Base-by-base conservation (phyloP, 1,140 invertebrate species). In the Spodoptera frugiperda region DNA sequence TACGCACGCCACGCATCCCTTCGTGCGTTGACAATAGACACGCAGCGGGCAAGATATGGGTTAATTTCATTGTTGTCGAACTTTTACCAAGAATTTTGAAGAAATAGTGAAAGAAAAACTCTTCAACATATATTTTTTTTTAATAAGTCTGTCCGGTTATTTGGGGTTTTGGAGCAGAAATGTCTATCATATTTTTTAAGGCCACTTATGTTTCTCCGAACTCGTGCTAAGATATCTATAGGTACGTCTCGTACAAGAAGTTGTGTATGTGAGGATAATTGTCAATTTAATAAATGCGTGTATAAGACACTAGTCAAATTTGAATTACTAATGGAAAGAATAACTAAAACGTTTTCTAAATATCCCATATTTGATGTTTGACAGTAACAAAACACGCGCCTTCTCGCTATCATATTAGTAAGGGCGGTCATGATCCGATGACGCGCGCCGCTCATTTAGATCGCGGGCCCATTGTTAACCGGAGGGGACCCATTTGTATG, bases 401-500 rank as follows among this genome's bases (percentile, higher is more conserved):
- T 39, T 33, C 55, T n/a, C 25, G 44, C 51, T 19, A 70, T 77
- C 21, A 46, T 67, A 74, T 67, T 74, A 74, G 70, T 78, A 68
- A 73, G 70, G 77, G 71, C 61, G 59, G 67, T 67, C 77, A 78
- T 67, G 77, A 67, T 49, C 77, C 44, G 17, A 21, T 14, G 55
- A 17, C 44, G 46, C 55, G 44, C 55, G 81, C 53, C 61, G 59
- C 53, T 81, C 82, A 82, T 85, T 82, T 83, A 74, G 80, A 79
- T 85, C 72, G 73, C 76, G 30, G 65, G 21, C 21, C 55, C 68
- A 84, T 79, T 80, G 76, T 81, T 72, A 63, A 57, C 44, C 30
- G 59, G 71, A 79, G 77, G 76, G 79, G 54, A 67, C 39, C 73
- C 65, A 81, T 85, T 84, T 76, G 80, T 81, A 86, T 84, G 78